These are phyloP conservation scores for Chrosomus eos DNA, from an alignment of 2,797 vertebrate genomes.

Conservation along the genomic window DNA sequence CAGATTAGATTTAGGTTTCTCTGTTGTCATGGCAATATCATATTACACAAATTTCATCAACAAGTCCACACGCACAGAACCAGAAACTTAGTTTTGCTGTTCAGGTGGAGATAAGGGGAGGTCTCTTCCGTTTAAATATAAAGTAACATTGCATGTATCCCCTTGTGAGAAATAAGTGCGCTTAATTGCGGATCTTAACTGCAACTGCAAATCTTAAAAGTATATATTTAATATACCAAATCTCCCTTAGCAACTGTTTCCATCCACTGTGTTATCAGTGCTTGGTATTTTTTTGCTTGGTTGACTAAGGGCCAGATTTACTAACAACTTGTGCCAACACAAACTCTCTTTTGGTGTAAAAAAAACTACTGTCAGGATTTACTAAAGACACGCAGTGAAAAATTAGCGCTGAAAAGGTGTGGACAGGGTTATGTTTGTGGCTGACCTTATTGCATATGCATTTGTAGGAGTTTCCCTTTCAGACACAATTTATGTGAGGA, in stretches of 20 bases:
- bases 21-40: conserved; percentile 2
- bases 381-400: too few relatives aligned
- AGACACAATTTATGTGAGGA: too few relatives aligned
- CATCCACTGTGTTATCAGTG: background rate
- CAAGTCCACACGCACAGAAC: background rate
- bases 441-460: too few relatives aligned
- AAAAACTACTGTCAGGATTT: too few relatives aligned
- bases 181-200: background rate
- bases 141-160: background rate
- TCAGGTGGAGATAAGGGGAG: background rate
- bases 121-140: background rate
- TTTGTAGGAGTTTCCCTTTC: too few relatives aligned
- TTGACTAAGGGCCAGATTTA: too few relatives aligned
- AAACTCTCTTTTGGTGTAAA: too few relatives aligned
- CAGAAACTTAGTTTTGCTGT: conserved; percentile 9
- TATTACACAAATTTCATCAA: conserved; percentile 5
- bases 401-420: too few relatives aligned
- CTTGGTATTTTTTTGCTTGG: too few relatives aligned
- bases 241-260: background rate
- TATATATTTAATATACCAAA: background rate
- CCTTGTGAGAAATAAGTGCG: background rate
- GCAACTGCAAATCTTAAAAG: background rate
- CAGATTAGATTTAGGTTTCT: conserved; percentile 24
- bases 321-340: too few relatives aligned
- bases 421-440: too few relatives aligned